Conservation (phyloP, 2,888 invertebrate species). For the Euplagia quadripunctaria region DNA sequence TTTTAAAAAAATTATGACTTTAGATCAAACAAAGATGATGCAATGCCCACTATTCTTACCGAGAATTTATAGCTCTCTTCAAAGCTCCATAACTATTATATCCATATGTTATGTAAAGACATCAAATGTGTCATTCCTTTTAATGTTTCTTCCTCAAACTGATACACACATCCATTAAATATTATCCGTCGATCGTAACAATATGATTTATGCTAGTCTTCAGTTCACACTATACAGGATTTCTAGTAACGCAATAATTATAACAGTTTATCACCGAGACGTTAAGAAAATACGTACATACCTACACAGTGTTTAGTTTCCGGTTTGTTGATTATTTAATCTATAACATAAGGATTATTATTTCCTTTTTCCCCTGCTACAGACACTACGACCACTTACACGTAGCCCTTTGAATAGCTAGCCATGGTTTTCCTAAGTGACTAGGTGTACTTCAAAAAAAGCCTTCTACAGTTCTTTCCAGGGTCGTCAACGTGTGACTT, state of each 20-base stretch:
- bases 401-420: background rate
- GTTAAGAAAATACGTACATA: conserved; percentile 1
- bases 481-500: too few species aligned
- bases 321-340: conserved; percentile 33
- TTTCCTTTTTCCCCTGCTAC: background rate
- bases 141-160: conserved; percentile 25
- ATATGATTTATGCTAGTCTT: conserved; percentile 38
- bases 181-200: conserved; percentile 32
- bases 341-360: background rate
- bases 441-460: background rate
- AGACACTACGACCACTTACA: background rate
- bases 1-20: background rate
- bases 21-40: background rate
- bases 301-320: conserved; percentile 28
- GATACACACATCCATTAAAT: conserved; percentile 27
- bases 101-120: background rate
- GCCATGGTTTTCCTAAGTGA: background rate
- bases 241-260: conserved; percentile 40
- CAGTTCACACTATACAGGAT: conserved; percentile 40
- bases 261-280: conserved; percentile 15
- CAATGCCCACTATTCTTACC: background rate
- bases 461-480: background rate
- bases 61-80: background rate
- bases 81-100: background rate
- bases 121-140: conserved; percentile 10